phyloP scores from a whole-genome alignment of 2,888 invertebrate species.

The Xestia c-nigrum region DNA sequence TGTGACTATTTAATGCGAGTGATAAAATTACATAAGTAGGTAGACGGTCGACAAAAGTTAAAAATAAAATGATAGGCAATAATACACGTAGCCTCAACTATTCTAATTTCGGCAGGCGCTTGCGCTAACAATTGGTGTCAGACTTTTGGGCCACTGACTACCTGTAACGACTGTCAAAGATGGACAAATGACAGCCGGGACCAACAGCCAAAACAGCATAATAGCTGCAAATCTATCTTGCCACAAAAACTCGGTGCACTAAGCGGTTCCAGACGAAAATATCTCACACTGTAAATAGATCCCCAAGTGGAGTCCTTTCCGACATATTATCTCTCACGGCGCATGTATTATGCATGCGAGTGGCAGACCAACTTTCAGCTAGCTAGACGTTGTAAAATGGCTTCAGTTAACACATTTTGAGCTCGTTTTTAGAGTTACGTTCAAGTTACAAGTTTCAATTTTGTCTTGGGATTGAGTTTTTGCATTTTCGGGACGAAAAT shows the following conservation, averaged over 20 bases:
- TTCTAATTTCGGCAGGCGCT: no score
- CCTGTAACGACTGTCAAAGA: no score
- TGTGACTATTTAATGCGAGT: no score
- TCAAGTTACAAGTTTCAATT: conserved; percentile 48
- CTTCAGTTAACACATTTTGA: conserved; percentile 58
- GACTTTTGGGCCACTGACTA: no score
- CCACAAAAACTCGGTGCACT: background rate
- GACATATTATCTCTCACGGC: conserved; percentile 48
- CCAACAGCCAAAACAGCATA: background rate
- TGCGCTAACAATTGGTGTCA: no score
- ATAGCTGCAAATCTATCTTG: conserved; percentile 8
- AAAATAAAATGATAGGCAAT: no score
- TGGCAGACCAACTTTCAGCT: conserved; percentile 32
- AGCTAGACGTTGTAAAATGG: conserved; percentile 59
- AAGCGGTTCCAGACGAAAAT: conserved; percentile 28
- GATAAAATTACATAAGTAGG: no score
- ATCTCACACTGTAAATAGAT: conserved; percentile 50
- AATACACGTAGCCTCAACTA: no score
- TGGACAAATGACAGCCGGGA: no score
- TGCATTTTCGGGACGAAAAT: background rate
- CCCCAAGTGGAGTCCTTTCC: conserved; percentile 24
- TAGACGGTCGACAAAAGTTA: no score
- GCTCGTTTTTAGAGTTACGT: conserved; percentile 49
- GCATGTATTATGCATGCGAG: conserved; percentile 61
- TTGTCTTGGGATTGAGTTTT: conserved; percentile 21